Base-by-base conservation (phyloP, 1,140 invertebrate genomes). In the Steinernema feltiae region DNA sequence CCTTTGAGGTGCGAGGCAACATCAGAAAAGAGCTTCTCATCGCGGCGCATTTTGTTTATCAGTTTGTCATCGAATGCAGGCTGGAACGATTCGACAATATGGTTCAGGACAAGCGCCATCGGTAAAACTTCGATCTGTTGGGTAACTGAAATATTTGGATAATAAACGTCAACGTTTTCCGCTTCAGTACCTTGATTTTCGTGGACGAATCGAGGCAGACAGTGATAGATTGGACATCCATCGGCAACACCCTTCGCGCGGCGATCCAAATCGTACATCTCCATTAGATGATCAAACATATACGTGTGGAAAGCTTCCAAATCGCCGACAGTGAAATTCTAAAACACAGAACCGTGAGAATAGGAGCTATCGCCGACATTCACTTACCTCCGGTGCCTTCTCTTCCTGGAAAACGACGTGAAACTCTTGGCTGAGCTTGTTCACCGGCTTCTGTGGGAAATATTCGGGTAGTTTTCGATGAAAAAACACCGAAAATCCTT, bases 401-500 rank as follows among this genome's bases (percentile, higher is more conserved):
- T 98, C 95, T 83, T 95, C 92, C 30, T 95, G 91, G 80, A 97
- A 94, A 29, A 94, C 88, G 78, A 98, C 94, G 0, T 94, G 94
- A 86, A 98, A 98, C 84, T 97, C 94, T 77, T 97, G 97, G 87
- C 97, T 98, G 85, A 95, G 97, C 71, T 94, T 90, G 70, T 76
- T 86, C 7, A 82, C 46, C 17, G 83, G 78, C n/a, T 18, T 71
- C 74, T 82, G 63, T 2, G 77, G 80, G 74, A 87, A 84, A 17
- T 24, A 32, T 35, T 82, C 75, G 0, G 91, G 91, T 0, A 98
- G 88, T 29, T 92, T 92, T 82, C 92, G 92, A 87, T 99, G 96
- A 0, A 96, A 95, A 70, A 99, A 91, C 88, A 99, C 90, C 0
- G 96, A 99, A 88, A 98, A 99, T 18, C 97, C 97, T 88, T 98